phyloP scores from a whole-genome alignment of 64 coral and sea anemone genomes.

The Stylophora pistillata region DNA sequence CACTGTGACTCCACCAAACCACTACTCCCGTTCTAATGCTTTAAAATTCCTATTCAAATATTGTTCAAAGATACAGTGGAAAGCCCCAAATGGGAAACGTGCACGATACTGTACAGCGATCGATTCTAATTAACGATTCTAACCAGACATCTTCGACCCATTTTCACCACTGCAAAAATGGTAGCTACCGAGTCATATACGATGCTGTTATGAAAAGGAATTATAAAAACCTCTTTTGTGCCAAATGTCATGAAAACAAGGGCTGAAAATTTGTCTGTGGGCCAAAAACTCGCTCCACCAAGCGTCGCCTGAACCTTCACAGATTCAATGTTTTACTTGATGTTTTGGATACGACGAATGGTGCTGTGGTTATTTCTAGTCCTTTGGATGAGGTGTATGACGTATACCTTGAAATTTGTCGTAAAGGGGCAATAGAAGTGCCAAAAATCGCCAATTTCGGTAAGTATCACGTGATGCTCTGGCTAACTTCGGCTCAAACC shows the following conservation, averaged over 20 bases:
- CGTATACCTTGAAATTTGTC: slow-evolving; percentile 35
- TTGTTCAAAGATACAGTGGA: slow-evolving; percentile 11
- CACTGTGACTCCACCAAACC: slow-evolving; percentile 19
- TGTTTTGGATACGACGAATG: not conserved
- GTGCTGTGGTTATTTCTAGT: not conserved
- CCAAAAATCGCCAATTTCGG: slow-evolving; percentile 6
- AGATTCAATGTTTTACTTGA: not conserved
- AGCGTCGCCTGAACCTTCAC: not conserved
- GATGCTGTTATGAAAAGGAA: not conserved
- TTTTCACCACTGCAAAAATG: slow-evolving; percentile 1
- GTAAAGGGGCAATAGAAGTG: not conserved
- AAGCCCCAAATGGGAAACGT: not conserved
- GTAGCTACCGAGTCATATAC: not conserved
- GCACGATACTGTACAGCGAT: not conserved
- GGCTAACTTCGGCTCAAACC: not conserved
- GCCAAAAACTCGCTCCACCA: not conserved
- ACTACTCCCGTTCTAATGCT: not conserved
- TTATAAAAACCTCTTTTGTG: slow-evolving; percentile 24
- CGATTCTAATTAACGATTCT: not conserved
- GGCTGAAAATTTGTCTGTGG: not conserved
- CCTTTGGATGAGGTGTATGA: not conserved
- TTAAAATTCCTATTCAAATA: slow-evolving; percentile 36
- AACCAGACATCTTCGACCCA: not conserved
- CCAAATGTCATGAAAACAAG: not conserved
- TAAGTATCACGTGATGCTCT: slow-evolving; percentile 24